Evolutionary conservation across 1,140 invertebrate species (phyloP).

Genomic region (Bombus turneri): DNA sequence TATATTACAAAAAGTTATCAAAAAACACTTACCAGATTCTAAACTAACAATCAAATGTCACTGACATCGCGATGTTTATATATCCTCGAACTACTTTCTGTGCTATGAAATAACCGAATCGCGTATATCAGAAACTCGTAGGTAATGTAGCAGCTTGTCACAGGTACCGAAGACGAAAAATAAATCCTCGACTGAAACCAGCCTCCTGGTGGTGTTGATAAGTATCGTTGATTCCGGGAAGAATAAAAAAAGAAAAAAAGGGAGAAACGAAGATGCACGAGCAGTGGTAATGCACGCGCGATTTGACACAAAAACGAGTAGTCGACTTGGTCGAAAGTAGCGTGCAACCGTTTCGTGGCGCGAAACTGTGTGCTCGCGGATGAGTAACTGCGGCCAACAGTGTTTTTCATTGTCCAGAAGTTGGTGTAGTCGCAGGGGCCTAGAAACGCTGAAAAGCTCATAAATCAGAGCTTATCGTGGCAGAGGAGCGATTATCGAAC

Average conservation of each 20-base stretch:
- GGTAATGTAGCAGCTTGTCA: background rate
- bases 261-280: too few relatives aligned
- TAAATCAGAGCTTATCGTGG: constrained; percentile 38
- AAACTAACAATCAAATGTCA: too few relatives aligned
- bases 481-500: constrained; percentile 36
- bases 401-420: constrained; percentile 49
- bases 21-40: too few relatives aligned
- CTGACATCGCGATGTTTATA: too few relatives aligned
- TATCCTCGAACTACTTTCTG: too few relatives aligned
- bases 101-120: too few relatives aligned
- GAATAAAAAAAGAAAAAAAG: background rate
- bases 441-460: constrained; percentile 20
- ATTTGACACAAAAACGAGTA: constrained; percentile 4
- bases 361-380: background rate
- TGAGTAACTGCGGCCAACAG: constrained; percentile 29
- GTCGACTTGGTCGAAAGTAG: background rate
- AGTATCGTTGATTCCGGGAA: background rate
- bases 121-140: too few relatives aligned
- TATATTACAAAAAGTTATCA: too few relatives aligned
- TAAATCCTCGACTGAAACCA: background rate
- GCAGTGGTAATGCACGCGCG: background rate
- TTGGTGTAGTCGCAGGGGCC: constrained; percentile 8
- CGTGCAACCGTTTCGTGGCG: background rate
- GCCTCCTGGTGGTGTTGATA: background rate
- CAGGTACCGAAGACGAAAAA: background rate